These are phyloP conservation scores for Rhombomys opimus DNA, from an alignment of 2,113 vertebrate species.

Conservation along the genomic window DNA sequence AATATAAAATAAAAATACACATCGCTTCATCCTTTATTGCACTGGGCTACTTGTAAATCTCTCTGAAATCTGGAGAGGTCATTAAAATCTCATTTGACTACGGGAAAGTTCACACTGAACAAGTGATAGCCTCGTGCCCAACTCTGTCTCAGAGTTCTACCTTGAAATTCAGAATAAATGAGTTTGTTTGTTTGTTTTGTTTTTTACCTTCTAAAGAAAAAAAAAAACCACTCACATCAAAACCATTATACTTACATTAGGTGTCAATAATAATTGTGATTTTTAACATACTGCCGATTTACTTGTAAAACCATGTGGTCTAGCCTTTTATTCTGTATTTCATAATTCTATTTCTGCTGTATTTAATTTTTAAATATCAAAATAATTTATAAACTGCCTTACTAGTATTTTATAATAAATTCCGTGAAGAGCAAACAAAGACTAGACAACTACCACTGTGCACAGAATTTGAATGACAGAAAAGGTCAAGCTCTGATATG, in stretches of 20 bases:
- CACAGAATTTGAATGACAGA: background rate
- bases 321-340: background rate
- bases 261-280: background rate
- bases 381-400: background rate
- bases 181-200: too few relatives aligned
- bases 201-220: background rate
- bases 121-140: background rate
- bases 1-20: slow-evolving; percentile 20
- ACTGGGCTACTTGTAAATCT: background rate
- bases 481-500: background rate
- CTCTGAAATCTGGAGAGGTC: background rate
- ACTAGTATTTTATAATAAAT: background rate
- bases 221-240: background rate
- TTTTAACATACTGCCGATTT: background rate
- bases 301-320: background rate
- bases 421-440: background rate
- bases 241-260: background rate
- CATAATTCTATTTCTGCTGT: background rate
- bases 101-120: background rate
- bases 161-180: background rate
- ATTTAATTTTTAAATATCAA: slow-evolving; percentile 7
- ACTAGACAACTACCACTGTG: background rate
- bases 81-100: background rate
- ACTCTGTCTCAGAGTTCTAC: background rate
- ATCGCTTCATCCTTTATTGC: background rate